Conservation (phyloP, 2,888 invertebrate species). For the Frankliniella intonsa region DNA sequence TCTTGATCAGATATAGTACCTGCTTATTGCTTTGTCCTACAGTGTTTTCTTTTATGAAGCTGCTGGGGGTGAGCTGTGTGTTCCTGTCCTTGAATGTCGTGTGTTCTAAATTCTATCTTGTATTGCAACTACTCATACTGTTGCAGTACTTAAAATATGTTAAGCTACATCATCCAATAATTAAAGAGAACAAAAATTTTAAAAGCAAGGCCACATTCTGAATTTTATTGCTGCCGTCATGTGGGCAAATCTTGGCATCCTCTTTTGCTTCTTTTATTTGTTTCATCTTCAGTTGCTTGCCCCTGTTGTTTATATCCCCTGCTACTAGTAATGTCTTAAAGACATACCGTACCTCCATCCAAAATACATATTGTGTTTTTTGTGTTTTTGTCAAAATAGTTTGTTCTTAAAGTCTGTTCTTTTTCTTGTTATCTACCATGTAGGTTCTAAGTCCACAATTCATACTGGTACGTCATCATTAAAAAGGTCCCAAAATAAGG, state of each 20-base stretch:
- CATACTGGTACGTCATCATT: not conserved
- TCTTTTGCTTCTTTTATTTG: slow-evolving; percentile 23
- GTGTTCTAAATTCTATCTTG: slow-evolving; percentile 38
- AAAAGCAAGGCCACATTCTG: not conserved
- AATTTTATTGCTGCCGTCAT: not conserved
- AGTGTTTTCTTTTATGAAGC: too few relatives aligned
- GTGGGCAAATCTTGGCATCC: not conserved
- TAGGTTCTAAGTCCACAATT: not conserved
- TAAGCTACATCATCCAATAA: too few relatives aligned
- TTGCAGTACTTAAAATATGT: too few relatives aligned
- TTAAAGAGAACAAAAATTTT: not conserved
- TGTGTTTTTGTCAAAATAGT: not conserved
- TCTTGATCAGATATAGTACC: too few relatives aligned
- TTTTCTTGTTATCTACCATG: not conserved
- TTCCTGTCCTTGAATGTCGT: not conserved
- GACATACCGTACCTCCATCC: not conserved
- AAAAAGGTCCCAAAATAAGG: slow-evolving; percentile 10
- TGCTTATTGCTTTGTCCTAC: too few relatives aligned
- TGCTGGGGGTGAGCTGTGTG: not conserved
- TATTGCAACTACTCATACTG: not conserved
- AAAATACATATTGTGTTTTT: not conserved
- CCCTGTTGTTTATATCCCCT: not conserved
- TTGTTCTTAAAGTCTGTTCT: not conserved
- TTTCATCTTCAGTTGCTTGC: slow-evolving; percentile 5
- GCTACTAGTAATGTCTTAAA: not conserved